phyloP scores from a whole-genome alignment of 1,140 invertebrate genomes.

The Venturia canescens region DNA sequence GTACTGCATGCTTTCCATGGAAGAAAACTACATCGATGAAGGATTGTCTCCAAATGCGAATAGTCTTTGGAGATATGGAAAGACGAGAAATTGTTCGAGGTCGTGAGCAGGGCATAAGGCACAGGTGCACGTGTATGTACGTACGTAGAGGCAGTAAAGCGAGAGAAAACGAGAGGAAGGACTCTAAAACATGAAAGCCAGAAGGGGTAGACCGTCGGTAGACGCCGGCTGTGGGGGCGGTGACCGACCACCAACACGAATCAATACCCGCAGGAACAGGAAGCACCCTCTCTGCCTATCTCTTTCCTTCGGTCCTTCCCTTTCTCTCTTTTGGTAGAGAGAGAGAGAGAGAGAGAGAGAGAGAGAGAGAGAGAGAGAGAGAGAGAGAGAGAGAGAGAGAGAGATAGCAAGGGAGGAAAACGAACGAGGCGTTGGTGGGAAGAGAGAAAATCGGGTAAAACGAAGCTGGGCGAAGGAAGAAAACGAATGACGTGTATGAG shows the following conservation, averaged over 20 bases:
- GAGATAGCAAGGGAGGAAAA: slow-evolving; percentile 51
- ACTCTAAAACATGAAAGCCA: slow-evolving; percentile 39
- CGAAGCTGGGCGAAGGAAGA: slow-evolving; percentile 59
- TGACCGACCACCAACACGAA: slow-evolving; percentile 77
- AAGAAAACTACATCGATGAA: neutral
- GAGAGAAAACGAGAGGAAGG: neutral
- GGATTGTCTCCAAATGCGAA: neutral
- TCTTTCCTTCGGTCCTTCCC: slow-evolving; percentile 60
- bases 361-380: slow-evolving; percentile 63
- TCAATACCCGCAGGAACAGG: slow-evolving; percentile 78
- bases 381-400: slow-evolving; percentile 63
- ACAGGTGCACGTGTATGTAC: neutral
- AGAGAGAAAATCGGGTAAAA: slow-evolving; percentile 61
- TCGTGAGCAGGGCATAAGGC: neutral
- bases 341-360: slow-evolving; percentile 62
- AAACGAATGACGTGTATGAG: slow-evolving; percentile 31
- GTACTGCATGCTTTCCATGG: neutral
- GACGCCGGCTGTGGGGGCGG: slow-evolving; percentile 74
- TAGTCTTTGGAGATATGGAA: neutral
- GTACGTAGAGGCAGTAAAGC: neutral
- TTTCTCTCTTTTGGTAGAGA: slow-evolving; percentile 55
- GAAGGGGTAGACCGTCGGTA: slow-evolving; percentile 75
- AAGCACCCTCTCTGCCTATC: slow-evolving; percentile 65
- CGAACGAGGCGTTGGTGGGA: slow-evolving; percentile 54
- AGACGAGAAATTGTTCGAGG: neutral